A percentile compares a stretch with the other conserved stretches of the same genome.
phyloP scores from a whole-genome alignment of 2,113 vertebrate genomes.

The Otocyon megalotis region DNA sequence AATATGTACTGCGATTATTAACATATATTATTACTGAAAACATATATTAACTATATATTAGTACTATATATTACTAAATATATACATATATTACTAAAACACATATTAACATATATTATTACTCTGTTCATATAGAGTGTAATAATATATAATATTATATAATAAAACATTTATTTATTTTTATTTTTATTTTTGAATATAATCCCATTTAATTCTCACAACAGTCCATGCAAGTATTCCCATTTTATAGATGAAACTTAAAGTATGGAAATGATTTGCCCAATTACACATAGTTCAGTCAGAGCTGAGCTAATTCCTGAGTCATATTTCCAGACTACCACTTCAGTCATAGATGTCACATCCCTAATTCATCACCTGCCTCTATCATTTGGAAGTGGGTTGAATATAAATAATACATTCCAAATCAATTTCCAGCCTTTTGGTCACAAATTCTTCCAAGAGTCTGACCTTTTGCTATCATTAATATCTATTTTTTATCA shows the following conservation, averaged over 20 bases:
- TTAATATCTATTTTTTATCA: slow-evolving; percentile 44
- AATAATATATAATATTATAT: neutral
- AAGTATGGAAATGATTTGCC: neutral
- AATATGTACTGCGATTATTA: neutral
- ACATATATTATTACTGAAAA: neutral
- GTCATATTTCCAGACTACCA: neutral
- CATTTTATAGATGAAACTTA: neutral
- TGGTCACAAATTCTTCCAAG: slow-evolving; percentile 40
- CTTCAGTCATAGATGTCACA: neutral
- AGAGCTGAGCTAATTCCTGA: neutral
- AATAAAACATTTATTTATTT: neutral
- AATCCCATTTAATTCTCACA: neutral
- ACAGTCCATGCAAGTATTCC: neutral
- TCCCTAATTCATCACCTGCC: neutral
- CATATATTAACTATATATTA: neutral
- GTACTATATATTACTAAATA: no score
- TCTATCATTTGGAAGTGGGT: slow-evolving; percentile 16
- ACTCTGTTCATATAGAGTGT: no score
- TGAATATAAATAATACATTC: slow-evolving; percentile 68
- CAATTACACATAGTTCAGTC: neutral
- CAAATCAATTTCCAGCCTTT: slow-evolving; percentile 65
- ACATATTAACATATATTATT: neutral
- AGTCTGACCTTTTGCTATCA: slow-evolving; percentile 66
- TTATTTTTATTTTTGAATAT: neutral
- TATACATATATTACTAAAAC: no score